Conservation (phyloP, 1,140 invertebrate species). For the Dreissena polymorpha region DNA sequence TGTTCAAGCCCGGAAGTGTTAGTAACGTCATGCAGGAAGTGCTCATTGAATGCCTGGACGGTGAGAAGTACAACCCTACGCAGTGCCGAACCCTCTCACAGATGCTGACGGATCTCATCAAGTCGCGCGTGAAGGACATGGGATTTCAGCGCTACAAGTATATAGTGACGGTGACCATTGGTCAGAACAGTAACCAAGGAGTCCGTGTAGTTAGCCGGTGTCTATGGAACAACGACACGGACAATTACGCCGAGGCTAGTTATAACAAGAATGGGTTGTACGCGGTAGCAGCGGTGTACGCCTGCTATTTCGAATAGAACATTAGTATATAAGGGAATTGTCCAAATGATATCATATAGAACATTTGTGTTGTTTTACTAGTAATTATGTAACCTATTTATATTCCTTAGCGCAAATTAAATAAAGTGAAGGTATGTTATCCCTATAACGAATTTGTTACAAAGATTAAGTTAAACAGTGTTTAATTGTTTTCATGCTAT, state of each 20-base stretch:
- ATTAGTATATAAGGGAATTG: no score
- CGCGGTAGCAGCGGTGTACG: conserved; percentile 73
- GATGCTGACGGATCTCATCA: conserved; percentile 69
- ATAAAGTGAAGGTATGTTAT: no score
- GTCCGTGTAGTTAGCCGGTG: conserved; percentile 69
- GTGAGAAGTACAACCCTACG: conserved; percentile 65
- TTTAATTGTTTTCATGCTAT: no score
- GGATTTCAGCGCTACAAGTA: conserved; percentile 71
- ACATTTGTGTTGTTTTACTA: no score
- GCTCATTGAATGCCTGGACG: conserved; percentile 61
- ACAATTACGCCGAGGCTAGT: conserved; percentile 70
- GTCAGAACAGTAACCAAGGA: conserved; percentile 71
- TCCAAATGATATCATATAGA: no score
- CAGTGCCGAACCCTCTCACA: conserved; percentile 61
- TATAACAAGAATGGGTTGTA: conserved; percentile 69
- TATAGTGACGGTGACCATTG: conserved; percentile 70
- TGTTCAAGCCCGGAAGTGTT: conserved; percentile 62
- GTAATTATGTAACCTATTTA: no score
- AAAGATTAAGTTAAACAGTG: no score
- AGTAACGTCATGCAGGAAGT: conserved; percentile 61
- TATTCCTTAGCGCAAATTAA: no score
- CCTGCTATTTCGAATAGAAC: conserved; percentile 72
- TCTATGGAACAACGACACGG: conserved; percentile 73
- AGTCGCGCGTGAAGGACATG: conserved; percentile 67
- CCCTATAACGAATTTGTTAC: no score